Conservation (phyloP, 92 coral and sea anemone genomes). For the Ricordea florida region DNA sequence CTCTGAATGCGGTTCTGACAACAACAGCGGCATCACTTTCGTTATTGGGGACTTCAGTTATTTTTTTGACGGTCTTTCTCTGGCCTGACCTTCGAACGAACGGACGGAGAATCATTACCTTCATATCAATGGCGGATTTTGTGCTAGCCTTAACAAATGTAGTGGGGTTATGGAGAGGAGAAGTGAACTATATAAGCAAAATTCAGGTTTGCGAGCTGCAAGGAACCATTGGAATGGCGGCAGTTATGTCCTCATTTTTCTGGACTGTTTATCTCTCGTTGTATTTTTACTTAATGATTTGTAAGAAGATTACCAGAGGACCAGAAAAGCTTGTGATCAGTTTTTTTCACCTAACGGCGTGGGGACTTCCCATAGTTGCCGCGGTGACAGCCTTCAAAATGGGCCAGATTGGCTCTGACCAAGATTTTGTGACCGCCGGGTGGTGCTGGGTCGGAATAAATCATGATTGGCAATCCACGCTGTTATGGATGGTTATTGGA, state of each 20-base stretch:
- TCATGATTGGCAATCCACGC: neutral
- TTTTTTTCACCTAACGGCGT: constrained; percentile 70
- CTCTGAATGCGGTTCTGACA: neutral
- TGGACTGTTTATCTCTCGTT: constrained; percentile 84
- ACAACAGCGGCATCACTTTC: constrained; percentile 55
- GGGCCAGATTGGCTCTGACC: constrained; percentile 40
- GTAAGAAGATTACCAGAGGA: constrained; percentile 46
- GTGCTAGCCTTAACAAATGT: constrained; percentile 30
- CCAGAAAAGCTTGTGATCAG: constrained; percentile 55
- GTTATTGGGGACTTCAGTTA: constrained; percentile 46
- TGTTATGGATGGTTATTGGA: constrained; percentile 84
- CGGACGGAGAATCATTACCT: constrained; percentile 55
- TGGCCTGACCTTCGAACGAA: constrained; percentile 71
- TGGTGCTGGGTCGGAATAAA: constrained; percentile 86
- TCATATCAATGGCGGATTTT: constrained; percentile 67
- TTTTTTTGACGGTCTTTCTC: constrained; percentile 45
- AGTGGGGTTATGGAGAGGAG: constrained; percentile 28
- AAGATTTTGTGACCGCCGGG: constrained; percentile 60
- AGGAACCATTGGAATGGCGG: constrained; percentile 64
- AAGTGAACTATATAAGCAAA: neutral
- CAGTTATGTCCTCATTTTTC: constrained; percentile 87
- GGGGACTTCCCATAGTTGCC: constrained; percentile 72
- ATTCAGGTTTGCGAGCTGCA: constrained; percentile 26
- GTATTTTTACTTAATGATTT: constrained; percentile 65
- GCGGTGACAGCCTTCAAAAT: constrained; percentile 45